Evolutionary conservation across 2,113 vertebrate species (phyloP), one percentile per base, ranked within the genome.

Genomic region (Lepus europaeus): DNA sequence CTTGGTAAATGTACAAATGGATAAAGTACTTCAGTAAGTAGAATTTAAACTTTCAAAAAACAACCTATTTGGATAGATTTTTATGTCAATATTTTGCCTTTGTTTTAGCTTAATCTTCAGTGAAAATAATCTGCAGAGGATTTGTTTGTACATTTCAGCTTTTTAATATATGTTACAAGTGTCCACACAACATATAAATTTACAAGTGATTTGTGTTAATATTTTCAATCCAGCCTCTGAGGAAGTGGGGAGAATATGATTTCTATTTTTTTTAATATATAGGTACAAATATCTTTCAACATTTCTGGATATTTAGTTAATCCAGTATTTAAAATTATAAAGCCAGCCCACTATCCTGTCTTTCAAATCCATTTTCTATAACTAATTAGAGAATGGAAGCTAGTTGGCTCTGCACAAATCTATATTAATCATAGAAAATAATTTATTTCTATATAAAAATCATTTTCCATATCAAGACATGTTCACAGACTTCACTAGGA

Each of bases 361-460:
- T 73, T 84, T 92, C 22, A 51, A 19, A 20, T 78, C 51, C 87
- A 76, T 2, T 69, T 31, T 83, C 9, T 4, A 0, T 72, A 84
- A 59, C 33, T 84, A 86, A 83, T 91, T 74, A 84, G 33, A 16
- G 17, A 31, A 74, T 7, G 79, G 5, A 1, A 59, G 16, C 19
- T 84, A 3, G 36, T 29, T 87, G 51, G 22, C 1, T 16, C 2
- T 66, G 4, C 4, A 66, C 20, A 64, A 64, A 73, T 73, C 59
- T 78, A 33, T 76, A 64, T 76, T 84, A 11, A 36, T 59, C 36
- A 39, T 17, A 82, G 14, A 94, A 73, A 13, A 68, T 5, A 77
- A 33, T 70, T 70, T 88, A 85, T 80, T 80, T 83, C 51, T 83
- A 80, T 9, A 89, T 45, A 73, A 87, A 77, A 74, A 66, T n/a